Conservation (phyloP, 2,113 vertebrate genomes). For the Chaetura pelagica region DNA sequence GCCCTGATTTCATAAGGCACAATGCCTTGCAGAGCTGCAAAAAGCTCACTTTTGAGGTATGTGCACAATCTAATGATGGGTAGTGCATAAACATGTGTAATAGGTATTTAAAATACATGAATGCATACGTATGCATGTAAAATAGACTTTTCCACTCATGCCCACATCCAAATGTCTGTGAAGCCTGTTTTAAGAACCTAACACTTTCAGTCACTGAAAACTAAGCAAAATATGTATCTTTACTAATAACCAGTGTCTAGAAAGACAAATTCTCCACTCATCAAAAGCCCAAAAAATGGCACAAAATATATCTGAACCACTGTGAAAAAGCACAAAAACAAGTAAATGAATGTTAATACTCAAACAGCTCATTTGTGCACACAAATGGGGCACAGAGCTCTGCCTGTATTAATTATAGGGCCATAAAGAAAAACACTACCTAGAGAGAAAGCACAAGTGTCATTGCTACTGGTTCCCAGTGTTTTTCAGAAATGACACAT, state of each 20-base stretch:
- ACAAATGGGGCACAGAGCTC: neutral
- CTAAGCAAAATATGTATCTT: neutral
- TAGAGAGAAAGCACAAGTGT: neutral
- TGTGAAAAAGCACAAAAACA: neutral
- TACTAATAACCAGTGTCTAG: neutral
- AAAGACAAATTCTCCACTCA: neutral
- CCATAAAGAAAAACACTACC: neutral
- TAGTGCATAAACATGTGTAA: neutral
- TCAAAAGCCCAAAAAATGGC: neutral
- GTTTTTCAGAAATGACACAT: neutral
- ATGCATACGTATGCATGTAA: neutral
- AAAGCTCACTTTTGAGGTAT: neutral
- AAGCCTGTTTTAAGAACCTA: neutral
- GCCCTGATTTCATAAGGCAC: neutral
- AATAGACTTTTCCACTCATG: neutral
- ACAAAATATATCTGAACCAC: neutral
- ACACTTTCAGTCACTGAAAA: neutral
- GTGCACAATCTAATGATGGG: neutral
- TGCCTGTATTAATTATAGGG: conserved; percentile 24
- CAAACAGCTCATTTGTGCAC: neutral
- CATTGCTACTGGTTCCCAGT: neutral
- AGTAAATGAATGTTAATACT: neutral
- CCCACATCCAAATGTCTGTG: neutral
- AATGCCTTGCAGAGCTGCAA: neutral
- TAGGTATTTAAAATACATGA: neutral